Conservation (phyloP, 2,113 vertebrate genomes). For the Hippotragus niger region DNA sequence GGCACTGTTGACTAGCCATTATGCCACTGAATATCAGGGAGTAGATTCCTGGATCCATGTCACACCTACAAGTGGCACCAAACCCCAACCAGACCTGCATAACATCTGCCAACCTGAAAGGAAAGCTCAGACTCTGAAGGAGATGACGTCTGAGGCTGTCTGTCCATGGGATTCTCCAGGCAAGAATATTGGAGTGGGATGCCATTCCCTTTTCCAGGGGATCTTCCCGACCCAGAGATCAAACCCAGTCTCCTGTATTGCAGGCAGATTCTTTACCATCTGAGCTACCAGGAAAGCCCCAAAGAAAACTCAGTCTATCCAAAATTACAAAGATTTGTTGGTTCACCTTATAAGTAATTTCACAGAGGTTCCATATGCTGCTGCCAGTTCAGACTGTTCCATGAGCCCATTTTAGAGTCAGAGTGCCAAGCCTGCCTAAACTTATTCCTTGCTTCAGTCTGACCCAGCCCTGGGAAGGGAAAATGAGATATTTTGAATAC, state of each 20-base stretch:
- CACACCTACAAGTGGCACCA: background rate
- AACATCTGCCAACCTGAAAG: background rate
- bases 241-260: background rate
- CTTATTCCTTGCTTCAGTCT: background rate
- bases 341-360: background rate
- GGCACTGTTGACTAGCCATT: background rate
- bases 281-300: background rate
- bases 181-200: background rate
- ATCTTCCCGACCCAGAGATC: background rate
- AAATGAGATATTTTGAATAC: background rate
- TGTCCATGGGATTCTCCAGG: background rate
- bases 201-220: background rate
- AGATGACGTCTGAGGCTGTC: background rate
- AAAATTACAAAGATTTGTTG: background rate
- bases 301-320: background rate
- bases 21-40: background rate
- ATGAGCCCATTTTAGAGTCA: background rate
- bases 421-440: background rate
- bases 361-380: background rate
- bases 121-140: background rate
- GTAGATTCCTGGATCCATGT: background rate
- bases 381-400: background rate
- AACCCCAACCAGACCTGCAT: background rate
- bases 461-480: background rate
- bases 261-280: background rate